Percentiles rank a stretch among this genome's conserved stretches.
Conservation (phyloP, 2,888 invertebrate species). For the Apantesis nais region DNA sequence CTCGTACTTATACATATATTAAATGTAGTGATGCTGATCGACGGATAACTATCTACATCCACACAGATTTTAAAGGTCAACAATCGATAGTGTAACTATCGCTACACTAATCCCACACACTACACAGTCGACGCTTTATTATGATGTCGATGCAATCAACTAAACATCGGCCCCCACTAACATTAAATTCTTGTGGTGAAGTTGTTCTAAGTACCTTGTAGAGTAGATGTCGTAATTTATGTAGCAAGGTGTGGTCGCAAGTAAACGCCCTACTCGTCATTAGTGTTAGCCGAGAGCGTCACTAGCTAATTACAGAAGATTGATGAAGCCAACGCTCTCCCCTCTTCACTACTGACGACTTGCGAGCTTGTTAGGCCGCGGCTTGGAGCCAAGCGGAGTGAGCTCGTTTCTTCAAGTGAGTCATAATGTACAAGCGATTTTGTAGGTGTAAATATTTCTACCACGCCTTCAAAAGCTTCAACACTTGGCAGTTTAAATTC, state of each 20-base stretch:
- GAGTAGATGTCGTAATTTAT: slow-evolving; percentile 56
- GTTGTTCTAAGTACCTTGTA: slow-evolving; percentile 35
- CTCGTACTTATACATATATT: neutral
- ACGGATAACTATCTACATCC: neutral
- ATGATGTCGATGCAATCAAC: slow-evolving; percentile 28
- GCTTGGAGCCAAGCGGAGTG: slow-evolving; percentile 22
- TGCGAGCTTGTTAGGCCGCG: slow-evolving; percentile 31
- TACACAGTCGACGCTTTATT: slow-evolving; percentile 11
- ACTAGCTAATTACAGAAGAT: slow-evolving; percentile 78
- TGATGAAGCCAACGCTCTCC: slow-evolving; percentile 67
- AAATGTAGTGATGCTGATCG: neutral
- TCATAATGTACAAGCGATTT: slow-evolving; percentile 10
- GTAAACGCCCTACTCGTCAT: slow-evolving; percentile 64
- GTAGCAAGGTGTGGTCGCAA: slow-evolving; percentile 51
- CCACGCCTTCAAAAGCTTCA: no score
- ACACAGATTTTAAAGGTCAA: neutral
- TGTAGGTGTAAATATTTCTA: neutral
- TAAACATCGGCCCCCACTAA: slow-evolving; percentile 33
- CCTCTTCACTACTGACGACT: slow-evolving; percentile 58
- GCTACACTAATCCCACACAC: neutral
- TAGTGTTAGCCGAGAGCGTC: slow-evolving; percentile 69
- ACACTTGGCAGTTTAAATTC: neutral
- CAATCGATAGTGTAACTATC: no score
- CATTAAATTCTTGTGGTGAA: slow-evolving; percentile 39
- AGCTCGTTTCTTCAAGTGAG: slow-evolving; percentile 14